Evolutionary conservation across 2,888 invertebrate genomes (phyloP).

Genomic region (Imbricaverruca yamaguchii): DNA sequence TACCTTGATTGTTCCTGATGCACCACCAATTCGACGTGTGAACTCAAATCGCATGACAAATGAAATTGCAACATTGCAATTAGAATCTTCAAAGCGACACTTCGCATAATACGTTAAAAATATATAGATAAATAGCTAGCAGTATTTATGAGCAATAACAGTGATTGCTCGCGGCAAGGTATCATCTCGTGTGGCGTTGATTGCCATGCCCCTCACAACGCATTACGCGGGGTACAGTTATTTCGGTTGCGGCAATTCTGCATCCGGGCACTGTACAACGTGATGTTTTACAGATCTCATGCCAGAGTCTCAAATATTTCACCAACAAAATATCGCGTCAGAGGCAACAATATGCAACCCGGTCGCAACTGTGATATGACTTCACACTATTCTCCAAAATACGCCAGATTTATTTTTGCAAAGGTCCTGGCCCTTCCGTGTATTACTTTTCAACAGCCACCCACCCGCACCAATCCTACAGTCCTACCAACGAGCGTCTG

Average conservation of each 20-base stretch:
- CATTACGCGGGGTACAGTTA: too few species aligned
- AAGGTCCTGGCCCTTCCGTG: background rate
- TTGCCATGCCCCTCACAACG: too few species aligned
- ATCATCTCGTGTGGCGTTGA: background rate
- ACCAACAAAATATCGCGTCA: too few species aligned
- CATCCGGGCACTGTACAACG: too few species aligned
- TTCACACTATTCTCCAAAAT: too few species aligned
- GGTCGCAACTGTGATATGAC: too few species aligned
- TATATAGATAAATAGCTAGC: background rate
- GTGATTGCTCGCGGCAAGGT: background rate
- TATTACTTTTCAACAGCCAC: background rate
- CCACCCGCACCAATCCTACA: background rate
- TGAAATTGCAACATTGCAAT: background rate
- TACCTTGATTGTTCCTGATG: constrained; percentile 9
- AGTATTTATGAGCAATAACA: background rate
- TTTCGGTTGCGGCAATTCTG: too few species aligned
- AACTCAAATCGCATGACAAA: too few species aligned
- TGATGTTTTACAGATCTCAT: too few species aligned
- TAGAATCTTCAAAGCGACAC: background rate
- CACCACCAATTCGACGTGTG: background rate
- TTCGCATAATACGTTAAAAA: background rate
- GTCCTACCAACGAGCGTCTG: constrained; percentile 4
- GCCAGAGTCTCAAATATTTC: too few species aligned
- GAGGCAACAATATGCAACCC: too few species aligned
- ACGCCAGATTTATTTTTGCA: too few species aligned